Evolutionary conservation across 2,797 vertebrate species (phyloP).

Genomic region (Podarcis siculus): DNA sequence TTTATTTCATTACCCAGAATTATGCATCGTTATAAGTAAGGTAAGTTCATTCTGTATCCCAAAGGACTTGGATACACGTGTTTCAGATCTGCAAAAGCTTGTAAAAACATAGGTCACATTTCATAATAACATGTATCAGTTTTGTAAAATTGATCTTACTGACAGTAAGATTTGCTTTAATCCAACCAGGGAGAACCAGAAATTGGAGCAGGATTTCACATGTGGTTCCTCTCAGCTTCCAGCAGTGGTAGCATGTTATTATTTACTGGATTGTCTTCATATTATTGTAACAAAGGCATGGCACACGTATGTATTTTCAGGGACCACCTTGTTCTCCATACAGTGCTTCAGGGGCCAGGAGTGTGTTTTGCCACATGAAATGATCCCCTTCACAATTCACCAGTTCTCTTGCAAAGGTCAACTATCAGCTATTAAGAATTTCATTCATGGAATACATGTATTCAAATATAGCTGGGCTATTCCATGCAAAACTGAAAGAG

Average conservation of each 20-base stretch:
- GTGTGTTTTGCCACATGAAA: neutral
- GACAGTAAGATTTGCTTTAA: neutral
- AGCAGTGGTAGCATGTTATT: too few relatives aligned
- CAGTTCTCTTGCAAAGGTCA: neutral
- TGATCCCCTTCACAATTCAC: neutral
- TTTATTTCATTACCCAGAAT: constrained; percentile 66
- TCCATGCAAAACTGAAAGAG: neutral
- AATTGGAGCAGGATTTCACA: neutral
- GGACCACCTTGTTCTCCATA: neutral
- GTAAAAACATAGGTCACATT: constrained; percentile 50
- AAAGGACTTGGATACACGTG: constrained; percentile 54
- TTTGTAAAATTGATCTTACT: constrained; percentile 27
- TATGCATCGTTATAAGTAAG: constrained; percentile 60
- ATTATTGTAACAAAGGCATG: neutral
- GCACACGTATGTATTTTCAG: neutral
- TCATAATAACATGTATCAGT: constrained; percentile 48
- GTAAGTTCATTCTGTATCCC: constrained; percentile 48
- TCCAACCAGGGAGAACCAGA: neutral
- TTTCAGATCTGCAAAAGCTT: constrained; percentile 51
- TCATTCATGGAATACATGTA: neutral
- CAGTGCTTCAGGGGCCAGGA: neutral
- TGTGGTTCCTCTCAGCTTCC: neutral
- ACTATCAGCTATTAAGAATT: neutral
- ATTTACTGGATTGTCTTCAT: neutral
- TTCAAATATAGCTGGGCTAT: neutral